Percentiles rank a stretch among this genome's conserved stretches.
Evolutionary conservation across 2,888 invertebrate species (phyloP).

Genomic region (Hartigia nigra): DNA sequence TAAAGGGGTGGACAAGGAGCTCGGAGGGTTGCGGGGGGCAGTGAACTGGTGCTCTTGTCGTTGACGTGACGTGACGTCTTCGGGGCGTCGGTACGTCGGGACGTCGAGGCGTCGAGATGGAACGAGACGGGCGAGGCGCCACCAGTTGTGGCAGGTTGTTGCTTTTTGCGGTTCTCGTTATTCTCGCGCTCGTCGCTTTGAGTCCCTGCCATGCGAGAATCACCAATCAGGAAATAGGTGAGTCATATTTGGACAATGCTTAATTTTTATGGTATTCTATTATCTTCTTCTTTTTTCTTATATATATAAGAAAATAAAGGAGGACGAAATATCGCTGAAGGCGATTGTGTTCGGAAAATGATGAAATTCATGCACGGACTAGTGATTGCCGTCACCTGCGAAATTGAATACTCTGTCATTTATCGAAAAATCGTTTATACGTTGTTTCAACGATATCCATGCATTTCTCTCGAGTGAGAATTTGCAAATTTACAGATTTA

Average conservation of each 20-base stretch:
- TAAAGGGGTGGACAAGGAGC: conserved; percentile 2
- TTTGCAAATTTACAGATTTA: background rate
- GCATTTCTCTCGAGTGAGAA: background rate
- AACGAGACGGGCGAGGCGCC: conserved; percentile 38
- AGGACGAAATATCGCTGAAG: background rate
- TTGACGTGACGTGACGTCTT: conserved; percentile 44
- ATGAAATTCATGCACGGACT: background rate
- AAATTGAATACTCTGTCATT: background rate
- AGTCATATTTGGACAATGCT: conserved; percentile 32
- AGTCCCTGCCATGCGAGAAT: conserved; percentile 46
- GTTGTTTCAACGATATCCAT: background rate
- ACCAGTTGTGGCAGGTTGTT: conserved; percentile 14
- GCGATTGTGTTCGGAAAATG: background rate
- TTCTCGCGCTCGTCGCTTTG: conserved; percentile 35
- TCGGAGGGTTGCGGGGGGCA: conserved; percentile 22
- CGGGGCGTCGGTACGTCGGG: conserved; percentile 37
- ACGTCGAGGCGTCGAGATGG: conserved; percentile 48
- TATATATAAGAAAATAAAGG: background rate
- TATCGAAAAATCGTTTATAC: background rate
- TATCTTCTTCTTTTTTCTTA: background rate
- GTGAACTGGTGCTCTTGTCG: conserved; percentile 26
- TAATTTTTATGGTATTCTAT: background rate
- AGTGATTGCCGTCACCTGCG: background rate
- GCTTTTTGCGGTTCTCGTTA: conserved; percentile 21
- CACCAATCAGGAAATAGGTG: conserved; percentile 62